phyloP scores from a whole-genome alignment of 2,888 invertebrate species.

The Tupiocoris notatus region DNA sequence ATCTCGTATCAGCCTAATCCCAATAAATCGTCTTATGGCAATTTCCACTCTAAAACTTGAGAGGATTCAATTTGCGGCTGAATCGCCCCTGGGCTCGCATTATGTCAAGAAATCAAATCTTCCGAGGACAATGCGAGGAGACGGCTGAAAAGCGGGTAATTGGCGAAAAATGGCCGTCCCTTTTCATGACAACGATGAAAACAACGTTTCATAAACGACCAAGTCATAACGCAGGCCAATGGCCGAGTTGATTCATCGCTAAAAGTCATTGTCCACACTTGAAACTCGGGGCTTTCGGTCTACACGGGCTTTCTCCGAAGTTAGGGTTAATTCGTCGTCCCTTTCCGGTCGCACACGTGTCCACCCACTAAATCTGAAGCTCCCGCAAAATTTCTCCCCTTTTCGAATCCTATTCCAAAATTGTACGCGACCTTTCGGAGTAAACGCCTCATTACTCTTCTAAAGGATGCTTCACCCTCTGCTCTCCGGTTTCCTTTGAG shows the following conservation, averaged over 20 bases:
- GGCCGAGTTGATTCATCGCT: not conserved
- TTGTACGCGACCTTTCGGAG: constrained; percentile 1
- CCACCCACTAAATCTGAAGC: not conserved
- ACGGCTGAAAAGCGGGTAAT: no score
- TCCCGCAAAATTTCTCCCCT: not conserved
- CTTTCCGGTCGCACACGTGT: not conserved
- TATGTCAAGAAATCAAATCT: no score
- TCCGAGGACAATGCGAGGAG: no score
- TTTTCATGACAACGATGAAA: not conserved
- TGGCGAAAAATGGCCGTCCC: no score
- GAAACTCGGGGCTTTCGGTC: not conserved
- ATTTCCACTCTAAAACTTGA: no score
- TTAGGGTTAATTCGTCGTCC: not conserved
- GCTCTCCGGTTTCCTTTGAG: not conserved
- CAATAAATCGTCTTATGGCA: no score
- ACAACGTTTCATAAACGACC: not conserved
- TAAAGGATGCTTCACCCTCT: constrained; percentile 13
- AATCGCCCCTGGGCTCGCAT: no score
- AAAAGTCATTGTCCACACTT: not conserved
- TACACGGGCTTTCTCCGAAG: not conserved
- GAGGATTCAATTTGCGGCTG: no score
- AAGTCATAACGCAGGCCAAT: not conserved
- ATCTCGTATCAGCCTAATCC: no score
- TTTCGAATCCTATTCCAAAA: not conserved
- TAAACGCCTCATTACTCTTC: constrained; percentile 33